Percentiles rank a stretch among this genome's conserved stretches.
These are phyloP conservation scores for Charina bottae DNA, from an alignment of 2,113 vertebrate species.

Conservation along the genomic window DNA sequence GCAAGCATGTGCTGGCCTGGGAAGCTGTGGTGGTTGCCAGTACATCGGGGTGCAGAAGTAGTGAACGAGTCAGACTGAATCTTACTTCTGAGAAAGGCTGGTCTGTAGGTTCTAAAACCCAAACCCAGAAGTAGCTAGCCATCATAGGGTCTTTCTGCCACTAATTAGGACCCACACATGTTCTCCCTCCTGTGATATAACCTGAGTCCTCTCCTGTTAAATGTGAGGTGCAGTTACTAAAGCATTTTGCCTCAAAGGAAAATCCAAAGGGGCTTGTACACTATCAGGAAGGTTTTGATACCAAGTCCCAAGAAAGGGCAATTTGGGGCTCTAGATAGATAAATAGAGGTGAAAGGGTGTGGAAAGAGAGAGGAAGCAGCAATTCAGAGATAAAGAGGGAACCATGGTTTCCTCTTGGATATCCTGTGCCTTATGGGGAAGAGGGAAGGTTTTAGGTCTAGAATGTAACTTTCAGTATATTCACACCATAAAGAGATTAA, in stretches of 20 bases:
- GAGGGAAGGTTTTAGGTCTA: background rate
- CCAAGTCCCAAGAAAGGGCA: background rate
- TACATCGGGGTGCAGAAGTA: background rate
- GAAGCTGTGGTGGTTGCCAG: background rate
- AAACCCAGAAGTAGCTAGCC: background rate
- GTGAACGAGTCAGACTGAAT: background rate
- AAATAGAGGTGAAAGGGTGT: background rate
- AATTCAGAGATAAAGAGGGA: constrained; percentile 22
- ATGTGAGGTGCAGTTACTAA: too few species aligned
- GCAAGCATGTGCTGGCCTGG: background rate
- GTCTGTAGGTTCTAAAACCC: background rate
- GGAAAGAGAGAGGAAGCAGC: background rate
- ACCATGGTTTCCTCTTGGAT: background rate
- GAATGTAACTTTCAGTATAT: background rate
- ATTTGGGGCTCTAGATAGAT: background rate
- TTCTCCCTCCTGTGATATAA: constrained; percentile 3
- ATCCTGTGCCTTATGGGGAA: constrained; percentile 48
- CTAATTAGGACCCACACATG: background rate
- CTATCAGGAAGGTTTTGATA: background rate
- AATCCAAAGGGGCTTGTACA: background rate
- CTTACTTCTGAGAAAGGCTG: background rate
- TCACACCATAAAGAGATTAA: background rate
- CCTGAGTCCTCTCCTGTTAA: background rate
- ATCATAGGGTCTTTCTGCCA: background rate
- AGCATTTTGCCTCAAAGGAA: background rate